These are phyloP conservation scores for Drosophila austrosaltans DNA, from an alignment of 2,888 invertebrate genomes.

Conservation along the genomic window DNA sequence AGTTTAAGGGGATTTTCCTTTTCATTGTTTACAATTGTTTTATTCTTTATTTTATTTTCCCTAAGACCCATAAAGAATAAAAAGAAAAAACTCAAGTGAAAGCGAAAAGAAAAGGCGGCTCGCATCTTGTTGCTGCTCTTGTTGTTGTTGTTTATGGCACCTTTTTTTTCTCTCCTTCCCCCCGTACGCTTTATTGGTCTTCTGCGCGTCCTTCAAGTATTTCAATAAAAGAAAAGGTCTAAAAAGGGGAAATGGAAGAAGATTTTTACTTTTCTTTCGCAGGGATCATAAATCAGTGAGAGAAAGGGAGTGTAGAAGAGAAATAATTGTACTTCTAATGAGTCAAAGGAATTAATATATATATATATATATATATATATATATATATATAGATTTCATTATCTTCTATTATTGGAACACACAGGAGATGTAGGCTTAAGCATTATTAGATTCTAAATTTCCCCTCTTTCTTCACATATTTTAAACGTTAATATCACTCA, in stretches of 20 bases:
- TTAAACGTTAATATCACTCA: not conserved
- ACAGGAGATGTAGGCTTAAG: constrained; percentile 13
- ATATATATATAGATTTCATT: no score
- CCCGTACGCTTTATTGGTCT: constrained; percentile 74
- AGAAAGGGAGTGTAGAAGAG: constrained; percentile 32
- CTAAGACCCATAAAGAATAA: constrained; percentile 40
- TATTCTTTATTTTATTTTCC: constrained; percentile 29
- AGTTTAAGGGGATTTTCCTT: constrained; percentile 60
- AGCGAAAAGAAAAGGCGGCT: constrained; percentile 44
- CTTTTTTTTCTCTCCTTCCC: constrained; percentile 45
- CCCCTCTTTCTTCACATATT: no score
- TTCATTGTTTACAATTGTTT: constrained; percentile 72
- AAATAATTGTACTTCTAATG: constrained; percentile 51
- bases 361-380: constrained; percentile 12
- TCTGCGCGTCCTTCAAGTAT: constrained; percentile 71
- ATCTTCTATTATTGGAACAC: no score
- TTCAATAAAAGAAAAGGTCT: constrained; percentile 55
- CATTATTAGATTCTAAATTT: no score
- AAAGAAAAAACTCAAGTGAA: constrained; percentile 9
- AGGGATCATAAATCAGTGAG: constrained; percentile 67
- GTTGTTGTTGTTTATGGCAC: constrained; percentile 69
- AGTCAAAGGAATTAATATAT: constrained; percentile 58
- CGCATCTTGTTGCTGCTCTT: constrained; percentile 44
- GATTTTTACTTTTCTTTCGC: constrained; percentile 10
- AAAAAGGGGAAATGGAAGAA: constrained; percentile 28